Evolutionary conservation across 2,113 vertebrate species (phyloP).

Genomic region (Promerops cafer): DNA sequence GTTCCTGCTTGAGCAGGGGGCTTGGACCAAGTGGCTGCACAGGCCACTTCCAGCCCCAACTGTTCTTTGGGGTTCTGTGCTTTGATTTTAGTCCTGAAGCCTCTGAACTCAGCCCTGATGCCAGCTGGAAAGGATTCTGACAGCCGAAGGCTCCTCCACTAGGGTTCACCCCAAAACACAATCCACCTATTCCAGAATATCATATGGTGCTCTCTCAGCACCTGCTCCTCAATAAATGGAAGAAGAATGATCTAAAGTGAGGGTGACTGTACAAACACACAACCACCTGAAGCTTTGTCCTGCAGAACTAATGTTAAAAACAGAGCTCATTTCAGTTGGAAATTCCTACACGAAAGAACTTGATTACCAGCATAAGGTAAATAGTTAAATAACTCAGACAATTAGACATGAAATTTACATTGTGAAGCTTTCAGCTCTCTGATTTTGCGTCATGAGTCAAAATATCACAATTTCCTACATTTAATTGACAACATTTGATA

Average conservation of each 20-base stretch:
- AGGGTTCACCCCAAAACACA: not conserved
- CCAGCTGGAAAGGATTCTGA: not conserved
- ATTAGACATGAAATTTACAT: not conserved
- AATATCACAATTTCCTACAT: not conserved
- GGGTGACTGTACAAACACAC: not conserved
- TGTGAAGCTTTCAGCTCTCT: not conserved
- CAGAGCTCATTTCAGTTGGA: not conserved
- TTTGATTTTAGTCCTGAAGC: not conserved
- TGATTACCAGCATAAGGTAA: not conserved
- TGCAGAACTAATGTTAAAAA: not conserved
- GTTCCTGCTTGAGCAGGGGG: not conserved
- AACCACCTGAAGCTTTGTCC: not conserved
- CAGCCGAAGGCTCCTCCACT: accelerated
- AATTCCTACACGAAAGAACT: not conserved
- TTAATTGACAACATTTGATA: not conserved
- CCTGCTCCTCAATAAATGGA: not conserved
- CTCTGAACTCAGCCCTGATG: not conserved
- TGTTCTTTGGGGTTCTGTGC: not conserved
- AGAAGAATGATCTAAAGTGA: not conserved
- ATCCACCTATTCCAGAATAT: not conserved
- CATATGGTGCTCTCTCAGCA: not conserved
- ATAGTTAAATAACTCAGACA: not conserved
- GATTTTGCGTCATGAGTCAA: not conserved
- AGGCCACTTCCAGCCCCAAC: not conserved
- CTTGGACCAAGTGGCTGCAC: not conserved